phyloP scores from a whole-genome alignment of 2,888 invertebrate genomes.

The Himalopsyche japonica region DNA sequence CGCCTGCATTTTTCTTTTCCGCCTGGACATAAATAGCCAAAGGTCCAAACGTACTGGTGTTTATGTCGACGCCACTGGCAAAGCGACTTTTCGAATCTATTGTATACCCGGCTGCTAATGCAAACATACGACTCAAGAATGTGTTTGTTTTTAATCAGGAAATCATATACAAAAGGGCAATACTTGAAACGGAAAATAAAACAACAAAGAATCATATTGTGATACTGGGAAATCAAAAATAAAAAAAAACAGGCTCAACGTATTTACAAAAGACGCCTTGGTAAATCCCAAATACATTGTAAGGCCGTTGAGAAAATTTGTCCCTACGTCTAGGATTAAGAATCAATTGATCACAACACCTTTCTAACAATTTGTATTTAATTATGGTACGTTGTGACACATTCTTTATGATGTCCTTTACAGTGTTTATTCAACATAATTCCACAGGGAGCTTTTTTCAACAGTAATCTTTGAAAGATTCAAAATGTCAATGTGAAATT shows the following conservation, averaged over 20 bases:
- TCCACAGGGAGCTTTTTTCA: too few relatives aligned
- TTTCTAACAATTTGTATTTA: too few relatives aligned
- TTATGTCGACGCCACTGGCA: background rate
- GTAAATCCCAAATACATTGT: background rate
- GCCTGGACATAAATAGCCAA: background rate
- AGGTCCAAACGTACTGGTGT: background rate
- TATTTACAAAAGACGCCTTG: background rate
- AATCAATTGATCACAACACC: too few relatives aligned
- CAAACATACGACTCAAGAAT: background rate
- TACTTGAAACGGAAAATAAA: background rate
- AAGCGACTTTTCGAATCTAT: background rate
- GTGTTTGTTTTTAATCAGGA: background rate
- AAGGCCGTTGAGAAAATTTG: too few relatives aligned
- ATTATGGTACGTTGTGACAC: too few relatives aligned
- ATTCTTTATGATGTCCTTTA: too few relatives aligned
- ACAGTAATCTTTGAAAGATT: too few relatives aligned
- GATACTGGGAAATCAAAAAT: background rate
- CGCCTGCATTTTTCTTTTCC: background rate
- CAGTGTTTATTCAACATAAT: too few relatives aligned
- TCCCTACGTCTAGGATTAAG: too few relatives aligned
- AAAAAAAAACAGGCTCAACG: background rate
- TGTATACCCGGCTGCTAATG: background rate
- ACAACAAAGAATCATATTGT: background rate
- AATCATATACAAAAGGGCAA: background rate
- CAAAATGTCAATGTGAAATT: too few relatives aligned